phyloP scores from a whole-genome alignment of 2,888 invertebrate species.

The Laothoe populi region DNA sequence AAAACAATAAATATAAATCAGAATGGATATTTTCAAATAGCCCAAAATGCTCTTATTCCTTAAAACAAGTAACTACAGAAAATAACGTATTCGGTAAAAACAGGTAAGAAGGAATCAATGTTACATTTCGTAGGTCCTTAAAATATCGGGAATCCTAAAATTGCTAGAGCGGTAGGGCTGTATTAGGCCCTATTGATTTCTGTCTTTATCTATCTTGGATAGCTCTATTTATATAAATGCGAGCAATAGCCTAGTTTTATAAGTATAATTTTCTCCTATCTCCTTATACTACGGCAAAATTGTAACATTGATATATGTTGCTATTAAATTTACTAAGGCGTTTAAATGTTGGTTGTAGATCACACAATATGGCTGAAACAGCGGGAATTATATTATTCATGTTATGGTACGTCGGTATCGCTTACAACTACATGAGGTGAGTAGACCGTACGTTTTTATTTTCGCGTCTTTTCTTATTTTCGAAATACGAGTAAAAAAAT shows the following conservation, averaged over 20 bases:
- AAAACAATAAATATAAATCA: neutral
- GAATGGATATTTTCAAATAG: neutral
- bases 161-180: too few species aligned
- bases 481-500: too few species aligned
- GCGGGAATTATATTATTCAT: slow-evolving; percentile 62
- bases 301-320: neutral
- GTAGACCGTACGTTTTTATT: too few species aligned
- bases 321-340: slow-evolving; percentile 3
- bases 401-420: slow-evolving; percentile 70
- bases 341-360: slow-evolving; percentile 24
- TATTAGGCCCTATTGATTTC: too few species aligned
- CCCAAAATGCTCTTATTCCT: neutral
- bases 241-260: too few species aligned
- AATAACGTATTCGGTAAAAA: neutral
- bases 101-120: neutral
- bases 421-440: slow-evolving; percentile 61
- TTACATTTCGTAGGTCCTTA: too few species aligned
- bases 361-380: slow-evolving; percentile 46
- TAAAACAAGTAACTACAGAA: neutral
- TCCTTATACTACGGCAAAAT: neutral
- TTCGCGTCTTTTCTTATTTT: too few species aligned
- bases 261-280: too few species aligned
- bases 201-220: too few species aligned
- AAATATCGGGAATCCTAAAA: too few species aligned
- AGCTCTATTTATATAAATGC: too few species aligned